Base-by-base conservation (phyloP, 1,140 invertebrate genomes). In the Trissolcus basalis region DNA sequence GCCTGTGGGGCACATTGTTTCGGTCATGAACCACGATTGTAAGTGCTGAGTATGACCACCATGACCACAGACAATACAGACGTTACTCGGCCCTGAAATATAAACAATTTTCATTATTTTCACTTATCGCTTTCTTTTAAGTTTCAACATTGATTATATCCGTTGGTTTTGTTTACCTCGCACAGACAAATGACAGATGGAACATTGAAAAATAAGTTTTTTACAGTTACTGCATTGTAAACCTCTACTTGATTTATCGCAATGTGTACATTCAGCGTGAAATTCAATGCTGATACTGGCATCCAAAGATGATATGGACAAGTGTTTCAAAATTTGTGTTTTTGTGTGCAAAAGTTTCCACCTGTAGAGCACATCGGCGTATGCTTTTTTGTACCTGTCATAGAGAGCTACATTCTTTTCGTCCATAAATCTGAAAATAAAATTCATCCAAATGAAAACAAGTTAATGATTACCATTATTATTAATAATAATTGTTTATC, bases 41-140 rank as follows among this genome's bases (percentile, higher is more conserved):
- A 97, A 90, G 86, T 97, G 96, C 55, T 89, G 85, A 3, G 93
- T 92, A 84, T 98, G 97, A 7, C 96, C 96, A 35, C 96, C 96
- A 89, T 98, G 97, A 0, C 96, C 95, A 87, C 96, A 98, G 16
- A 93, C 89, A 19, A 95, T 86, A 82, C 96, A 98, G 72, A 94
- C 93, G 80, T 93, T 94, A 11, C 94, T 92, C 0, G 92, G 90
- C 33, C 91, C 91, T 92, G 48, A 77, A 27, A 27, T 27, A 6
- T 27, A 27, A 27, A 27, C 19, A 27, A 27, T n/a, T n/a, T n/a
- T n/a, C n/a, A n/a, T n/a, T n/a, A n/a, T n/a, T n/a, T n/a, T n/a
- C n/a, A n/a, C n/a, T n/a, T n/a, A n/a, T n/a, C n/a, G n/a, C n/a
- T n/a, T n/a, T n/a, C n/a, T n/a, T n/a, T n/a, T n/a, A n/a, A n/a